Evolutionary conservation across 2,113 vertebrate genomes (phyloP).

Genomic region (Albula glossodonta): DNA sequence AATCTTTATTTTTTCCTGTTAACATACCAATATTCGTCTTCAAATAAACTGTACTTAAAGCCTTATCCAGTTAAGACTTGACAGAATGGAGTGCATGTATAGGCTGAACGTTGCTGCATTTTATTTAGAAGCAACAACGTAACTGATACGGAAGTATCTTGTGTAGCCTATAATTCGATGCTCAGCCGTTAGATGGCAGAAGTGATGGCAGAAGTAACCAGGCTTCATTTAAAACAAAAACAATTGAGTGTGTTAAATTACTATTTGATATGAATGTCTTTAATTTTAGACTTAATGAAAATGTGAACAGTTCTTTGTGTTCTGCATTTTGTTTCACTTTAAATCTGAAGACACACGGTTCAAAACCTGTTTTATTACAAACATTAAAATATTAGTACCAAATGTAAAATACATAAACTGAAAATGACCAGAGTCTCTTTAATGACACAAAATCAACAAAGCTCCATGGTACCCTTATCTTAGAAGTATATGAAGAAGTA

Average conservation of each 20-base stretch:
- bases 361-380: neutral
- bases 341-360: neutral
- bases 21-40: no score
- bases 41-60: no score
- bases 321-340: neutral
- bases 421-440: no score
- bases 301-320: neutral
- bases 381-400: neutral
- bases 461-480: no score
- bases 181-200: neutral
- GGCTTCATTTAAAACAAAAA: neutral
- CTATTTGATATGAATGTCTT: neutral
- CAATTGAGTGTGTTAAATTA: neutral
- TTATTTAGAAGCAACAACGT: no score
- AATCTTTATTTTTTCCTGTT: no score
- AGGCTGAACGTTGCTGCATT: no score
- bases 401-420: neutral
- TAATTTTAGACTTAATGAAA: neutral
- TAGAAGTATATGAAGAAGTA: no score
- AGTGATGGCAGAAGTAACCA: neutral
- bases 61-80: no score
- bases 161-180: neutral
- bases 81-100: no score
- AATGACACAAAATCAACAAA: neutral
- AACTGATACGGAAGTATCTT: no score